Percentiles rank a stretch among this genome's conserved stretches.
Evolutionary conservation across 23 tunicate genomes (phyloP).

Genomic region (Trididemnum clinides): DNA sequence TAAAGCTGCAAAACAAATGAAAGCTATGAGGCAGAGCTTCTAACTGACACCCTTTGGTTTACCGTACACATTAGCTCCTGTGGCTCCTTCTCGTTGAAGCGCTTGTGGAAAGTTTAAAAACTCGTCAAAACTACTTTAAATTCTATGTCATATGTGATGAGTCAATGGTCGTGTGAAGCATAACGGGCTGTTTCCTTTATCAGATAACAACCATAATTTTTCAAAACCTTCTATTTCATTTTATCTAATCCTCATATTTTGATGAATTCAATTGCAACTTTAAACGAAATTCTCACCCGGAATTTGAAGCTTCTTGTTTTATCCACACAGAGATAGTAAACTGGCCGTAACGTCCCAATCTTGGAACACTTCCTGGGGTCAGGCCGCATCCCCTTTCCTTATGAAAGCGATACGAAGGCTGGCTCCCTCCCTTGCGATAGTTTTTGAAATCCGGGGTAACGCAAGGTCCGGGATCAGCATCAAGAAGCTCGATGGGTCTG

Average conservation of each 20-base stretch:
- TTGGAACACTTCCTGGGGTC: constrained; percentile 44
- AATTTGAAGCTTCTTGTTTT: constrained; percentile 62
- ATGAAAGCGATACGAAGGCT: constrained; percentile 46
- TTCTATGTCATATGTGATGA: neutral
- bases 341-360: constrained; percentile 49
- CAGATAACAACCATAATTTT: too few species aligned
- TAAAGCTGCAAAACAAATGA: too few species aligned
- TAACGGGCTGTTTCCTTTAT: neutral
- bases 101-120: too few species aligned
- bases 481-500: constrained; percentile 44
- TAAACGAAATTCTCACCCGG: constrained; percentile 78
- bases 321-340: constrained; percentile 86
- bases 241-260: neutral
- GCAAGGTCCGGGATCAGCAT: constrained; percentile 52
- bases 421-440: constrained; percentile 9
- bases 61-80: too few species aligned
- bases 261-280: too few species aligned
- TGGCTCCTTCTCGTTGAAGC: too few species aligned
- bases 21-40: too few species aligned
- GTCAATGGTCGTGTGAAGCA: neutral
- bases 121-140: too few species aligned
- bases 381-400: constrained; percentile 52
- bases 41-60: too few species aligned
- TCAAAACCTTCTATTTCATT: too few species aligned
- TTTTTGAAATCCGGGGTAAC: constrained; percentile 47